Conservation (phyloP, 2,888 invertebrate species). For the Lepas anatifera region DNA sequence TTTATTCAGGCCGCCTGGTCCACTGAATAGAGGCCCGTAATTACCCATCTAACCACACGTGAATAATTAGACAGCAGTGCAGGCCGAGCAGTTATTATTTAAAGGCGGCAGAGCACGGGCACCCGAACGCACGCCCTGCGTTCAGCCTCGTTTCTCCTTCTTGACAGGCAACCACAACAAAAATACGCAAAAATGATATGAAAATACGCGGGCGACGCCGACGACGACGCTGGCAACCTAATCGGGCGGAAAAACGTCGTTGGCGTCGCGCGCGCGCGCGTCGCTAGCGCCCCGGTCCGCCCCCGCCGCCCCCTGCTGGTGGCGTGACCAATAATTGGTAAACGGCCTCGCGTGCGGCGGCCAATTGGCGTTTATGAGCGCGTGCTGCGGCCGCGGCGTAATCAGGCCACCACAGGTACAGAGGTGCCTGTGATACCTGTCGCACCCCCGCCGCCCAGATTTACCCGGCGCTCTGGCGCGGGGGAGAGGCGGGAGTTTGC, state of each 20-base stretch:
- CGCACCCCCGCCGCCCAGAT: too few species aligned
- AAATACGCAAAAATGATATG: constrained; percentile 2
- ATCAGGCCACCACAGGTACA: neutral
- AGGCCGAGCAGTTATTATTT: constrained; percentile 6
- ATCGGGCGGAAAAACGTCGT: neutral
- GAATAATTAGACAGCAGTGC: neutral
- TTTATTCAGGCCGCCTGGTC: neutral
- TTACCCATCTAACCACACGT: neutral
- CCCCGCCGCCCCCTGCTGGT: too few species aligned
- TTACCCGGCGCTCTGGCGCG: too few species aligned
- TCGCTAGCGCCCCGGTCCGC: neutral
- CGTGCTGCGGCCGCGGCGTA: neutral
- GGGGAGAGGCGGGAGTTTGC: too few species aligned
- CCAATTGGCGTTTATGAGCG: constrained; percentile 4
- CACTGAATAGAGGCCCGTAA: constrained; percentile 3
- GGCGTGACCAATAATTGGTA: constrained; percentile 12
- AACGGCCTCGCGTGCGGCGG: neutral
- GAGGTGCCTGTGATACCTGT: neutral
- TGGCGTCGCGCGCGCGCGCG: neutral
- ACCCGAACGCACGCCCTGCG: neutral
- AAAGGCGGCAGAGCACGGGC: neutral
- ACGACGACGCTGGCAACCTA: too few species aligned
- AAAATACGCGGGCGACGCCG: neutral
- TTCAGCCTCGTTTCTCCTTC: neutral
- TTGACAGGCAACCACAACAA: neutral